Evolutionary conservation across 2,113 vertebrate species (phyloP), one percentile per base, ranked within the genome.

Genomic region (Python bivittatus): DNA sequence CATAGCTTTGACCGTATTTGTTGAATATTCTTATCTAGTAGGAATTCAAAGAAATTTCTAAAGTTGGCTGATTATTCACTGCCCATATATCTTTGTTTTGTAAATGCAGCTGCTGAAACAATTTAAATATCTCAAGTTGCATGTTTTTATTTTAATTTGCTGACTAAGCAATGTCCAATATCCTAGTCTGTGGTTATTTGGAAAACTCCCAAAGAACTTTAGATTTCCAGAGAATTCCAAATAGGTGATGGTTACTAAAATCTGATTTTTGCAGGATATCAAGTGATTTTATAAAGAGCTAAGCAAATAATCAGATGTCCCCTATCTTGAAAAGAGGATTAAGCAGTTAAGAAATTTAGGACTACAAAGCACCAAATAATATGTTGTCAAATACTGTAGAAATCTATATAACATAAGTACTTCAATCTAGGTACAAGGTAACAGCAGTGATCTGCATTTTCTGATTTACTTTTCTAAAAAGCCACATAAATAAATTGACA

Each of bases 171-270:
- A 89, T 93, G 94, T 90, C 93, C 93, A 94, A 95, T 93, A 94
- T 60, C 13, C 68, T 88, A 92, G 91, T 94, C 38, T 93, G 89
- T 91, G 93, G 93, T 96, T 95, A 94, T 96, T 90, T 54, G 88
- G 54, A 88, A 79, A 88, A 86, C 15, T 87, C 23, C 42, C 42
- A 83, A n/a, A 72, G 13, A 72, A 33, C 29, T 72, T 64, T 33
- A 33, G 64, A 33, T n/a, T 33, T 52, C 56, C 33, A 56, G 48
- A 68, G 22, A 53, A 90, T 88, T 93, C 84, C 3, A 53, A 11
- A 54, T 53, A 44, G 87, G 29, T 83, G 61, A 52, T 29, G 91
- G 72, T 96, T 92, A 84, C 60, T 94, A 93, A 0, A 88, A 89
- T 94, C 11, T 84, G 57, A 7, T 54, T n/a, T 38, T 22, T 84